These are phyloP conservation scores for Neostethus bicornis DNA, from an alignment of 2,797 vertebrate genomes.

Conservation along the genomic window DNA sequence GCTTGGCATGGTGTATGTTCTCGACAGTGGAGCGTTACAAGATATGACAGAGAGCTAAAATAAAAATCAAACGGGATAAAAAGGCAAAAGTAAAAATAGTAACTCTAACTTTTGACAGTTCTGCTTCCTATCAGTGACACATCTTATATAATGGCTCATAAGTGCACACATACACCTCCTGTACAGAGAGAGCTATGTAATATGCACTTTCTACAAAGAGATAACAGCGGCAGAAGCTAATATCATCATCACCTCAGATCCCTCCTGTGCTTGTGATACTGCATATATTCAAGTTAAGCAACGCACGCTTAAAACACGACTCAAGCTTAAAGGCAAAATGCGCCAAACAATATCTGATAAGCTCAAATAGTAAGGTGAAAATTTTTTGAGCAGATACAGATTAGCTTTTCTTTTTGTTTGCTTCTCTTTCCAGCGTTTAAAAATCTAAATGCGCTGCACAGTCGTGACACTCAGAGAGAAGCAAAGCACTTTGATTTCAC, in stretches of 20 bases:
- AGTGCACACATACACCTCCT: conserved; percentile 3
- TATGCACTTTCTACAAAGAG: conserved; percentile 28
- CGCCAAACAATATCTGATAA: conserved; percentile 41
- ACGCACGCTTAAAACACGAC: conserved; percentile 13
- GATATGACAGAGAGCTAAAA: background rate
- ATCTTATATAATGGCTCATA: conserved; percentile 4
- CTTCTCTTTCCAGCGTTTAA: conserved; percentile 10
- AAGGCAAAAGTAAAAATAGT: background rate
- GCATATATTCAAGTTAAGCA: background rate
- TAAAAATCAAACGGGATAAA: background rate
- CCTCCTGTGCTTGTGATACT: conserved; percentile 18
- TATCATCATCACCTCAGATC: conserved; percentile 18
- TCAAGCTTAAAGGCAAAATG: conserved; percentile 17
- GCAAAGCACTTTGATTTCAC: conserved; percentile 55
- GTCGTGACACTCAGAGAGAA: conserved; percentile 39
- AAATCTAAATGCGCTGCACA: conserved; percentile 22
- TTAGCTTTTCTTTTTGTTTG: conserved; percentile 19
- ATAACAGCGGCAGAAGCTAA: conserved; percentile 43
- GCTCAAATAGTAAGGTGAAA: conserved; percentile 29
- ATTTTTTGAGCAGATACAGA: conserved; percentile 22
- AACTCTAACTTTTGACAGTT: background rate
- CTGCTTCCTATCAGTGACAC: background rate
- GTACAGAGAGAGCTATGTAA: conserved; percentile 28
- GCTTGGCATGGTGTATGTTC: too few relatives aligned
- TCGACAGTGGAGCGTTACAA: background rate